Evolutionary conservation across 2,113 vertebrate species (phyloP).

Genomic region (Corythornis vintsioides): DNA sequence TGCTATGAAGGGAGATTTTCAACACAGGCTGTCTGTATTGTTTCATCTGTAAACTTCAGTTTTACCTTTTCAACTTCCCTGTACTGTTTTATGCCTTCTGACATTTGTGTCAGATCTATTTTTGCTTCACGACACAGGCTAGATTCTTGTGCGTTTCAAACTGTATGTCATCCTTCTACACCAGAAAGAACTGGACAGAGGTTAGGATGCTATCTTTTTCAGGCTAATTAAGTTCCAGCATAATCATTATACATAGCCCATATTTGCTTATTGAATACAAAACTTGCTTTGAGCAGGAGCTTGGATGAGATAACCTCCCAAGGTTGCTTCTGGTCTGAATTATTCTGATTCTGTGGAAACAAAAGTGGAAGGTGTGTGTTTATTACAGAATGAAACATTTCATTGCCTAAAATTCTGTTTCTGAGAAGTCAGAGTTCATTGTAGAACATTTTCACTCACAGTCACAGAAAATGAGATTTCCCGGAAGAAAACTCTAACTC

Average conservation of each 20-base stretch:
- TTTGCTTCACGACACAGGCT: not conserved
- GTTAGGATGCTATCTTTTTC: conserved; percentile 31
- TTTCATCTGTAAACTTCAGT: conserved; percentile 28
- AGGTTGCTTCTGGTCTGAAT: conserved; percentile 25
- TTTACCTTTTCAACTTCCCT: conserved; percentile 42
- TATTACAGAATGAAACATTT: not conserved
- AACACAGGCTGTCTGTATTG: not conserved
- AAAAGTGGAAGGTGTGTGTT: not conserved
- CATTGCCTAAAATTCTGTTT: conserved; percentile 34
- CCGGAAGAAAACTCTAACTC: not conserved
- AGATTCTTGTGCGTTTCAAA: not conserved
- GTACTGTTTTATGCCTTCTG: conserved; percentile 30
- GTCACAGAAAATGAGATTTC: conserved; percentile 40
- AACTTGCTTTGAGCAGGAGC: conserved; percentile 23
- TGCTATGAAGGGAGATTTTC: not conserved
- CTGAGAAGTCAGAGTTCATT: conserved; percentile 42
- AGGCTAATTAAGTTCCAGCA: conserved; percentile 39
- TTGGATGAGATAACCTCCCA: conserved; percentile 15
- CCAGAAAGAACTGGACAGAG: conserved; percentile 12
- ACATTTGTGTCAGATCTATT: conserved; percentile 37
- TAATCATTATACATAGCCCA: not conserved
- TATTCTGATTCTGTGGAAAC: conserved; percentile 20
- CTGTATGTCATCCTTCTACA: not conserved
- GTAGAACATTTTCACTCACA: not conserved
- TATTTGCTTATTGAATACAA: conserved; percentile 23